Percentiles rank a stretch among this genome's conserved stretches.
These are phyloP conservation scores for Saccostrea glomerata DNA, from an alignment of 1,140 invertebrate genomes.

Conservation along the genomic window DNA sequence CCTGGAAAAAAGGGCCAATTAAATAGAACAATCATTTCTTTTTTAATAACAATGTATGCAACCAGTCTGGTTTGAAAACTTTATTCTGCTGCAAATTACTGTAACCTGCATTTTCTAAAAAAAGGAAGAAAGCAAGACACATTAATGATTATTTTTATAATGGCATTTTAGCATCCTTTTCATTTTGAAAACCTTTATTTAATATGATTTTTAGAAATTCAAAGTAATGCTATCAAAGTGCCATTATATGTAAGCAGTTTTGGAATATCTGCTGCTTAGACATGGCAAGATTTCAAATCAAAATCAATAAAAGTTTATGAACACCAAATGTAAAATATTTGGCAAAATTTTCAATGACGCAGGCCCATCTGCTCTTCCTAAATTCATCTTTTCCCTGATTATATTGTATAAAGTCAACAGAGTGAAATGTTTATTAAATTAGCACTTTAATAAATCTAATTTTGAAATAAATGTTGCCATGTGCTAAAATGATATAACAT, in stretches of 20 bases:
- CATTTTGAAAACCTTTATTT: not conserved
- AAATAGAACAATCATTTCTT: not conserved
- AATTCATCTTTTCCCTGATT: not conserved
- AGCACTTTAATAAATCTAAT: not conserved
- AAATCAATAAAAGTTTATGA: not conserved
- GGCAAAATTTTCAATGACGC: too few species aligned
- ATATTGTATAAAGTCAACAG: too few species aligned
- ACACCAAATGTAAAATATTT: not conserved
- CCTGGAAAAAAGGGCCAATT: constrained; percentile 67
- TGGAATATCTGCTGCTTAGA: not conserved
- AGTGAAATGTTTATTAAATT: not conserved
- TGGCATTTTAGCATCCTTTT: not conserved
- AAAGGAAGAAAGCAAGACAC: not conserved
- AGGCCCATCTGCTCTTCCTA: too few species aligned
- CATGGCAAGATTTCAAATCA: not conserved
- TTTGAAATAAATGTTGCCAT: not conserved
- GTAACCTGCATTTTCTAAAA: not conserved
- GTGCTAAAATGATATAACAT: not conserved
- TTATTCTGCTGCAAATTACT: not conserved
- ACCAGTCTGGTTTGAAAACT: not conserved
- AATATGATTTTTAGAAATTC: not conserved
- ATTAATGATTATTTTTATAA: not conserved
- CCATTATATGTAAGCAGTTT: constrained; percentile 2
- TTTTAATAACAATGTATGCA: not conserved
- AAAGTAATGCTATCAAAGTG: not conserved